These are phyloP conservation scores for Pituophis catenifer DNA, from an alignment of 2,113 vertebrate genomes.

Conservation along the genomic window DNA sequence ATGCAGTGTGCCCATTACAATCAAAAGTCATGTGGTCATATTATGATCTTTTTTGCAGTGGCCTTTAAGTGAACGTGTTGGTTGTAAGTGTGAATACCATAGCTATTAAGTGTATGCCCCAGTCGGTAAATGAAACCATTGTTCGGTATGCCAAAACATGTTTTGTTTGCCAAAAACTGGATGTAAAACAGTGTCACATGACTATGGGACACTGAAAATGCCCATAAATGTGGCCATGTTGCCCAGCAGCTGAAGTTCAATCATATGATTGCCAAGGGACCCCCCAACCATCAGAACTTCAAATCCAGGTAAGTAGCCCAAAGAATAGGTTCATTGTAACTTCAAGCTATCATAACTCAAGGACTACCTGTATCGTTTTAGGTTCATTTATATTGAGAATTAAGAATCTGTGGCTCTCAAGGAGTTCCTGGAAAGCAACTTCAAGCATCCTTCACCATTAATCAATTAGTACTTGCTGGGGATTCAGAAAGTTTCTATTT, in stretches of 20 bases:
- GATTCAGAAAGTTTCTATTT: neutral
- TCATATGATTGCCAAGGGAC: neutral
- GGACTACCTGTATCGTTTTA: neutral
- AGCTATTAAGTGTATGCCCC: neutral
- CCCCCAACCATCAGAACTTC: neutral
- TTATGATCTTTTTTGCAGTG: neutral
- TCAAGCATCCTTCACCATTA: neutral
- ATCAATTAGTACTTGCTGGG: neutral
- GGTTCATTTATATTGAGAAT: neutral
- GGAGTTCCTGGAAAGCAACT: neutral
- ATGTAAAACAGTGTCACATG: neutral
- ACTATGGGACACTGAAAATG: neutral
- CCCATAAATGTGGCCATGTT: neutral
- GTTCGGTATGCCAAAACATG: neutral
- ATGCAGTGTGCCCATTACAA: neutral
- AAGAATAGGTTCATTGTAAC: neutral
- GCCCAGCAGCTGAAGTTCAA: neutral
- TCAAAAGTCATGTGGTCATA: neutral
- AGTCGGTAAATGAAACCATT: neutral
- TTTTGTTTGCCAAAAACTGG: neutral
- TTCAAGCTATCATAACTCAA: neutral
- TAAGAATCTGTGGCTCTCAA: neutral
- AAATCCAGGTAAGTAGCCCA: neutral
- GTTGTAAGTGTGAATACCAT: neutral
- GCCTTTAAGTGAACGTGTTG: neutral